Evolutionary conservation across 2,113 vertebrate species (phyloP).

Genomic region (Gasterosteus aculeatus): DNA sequence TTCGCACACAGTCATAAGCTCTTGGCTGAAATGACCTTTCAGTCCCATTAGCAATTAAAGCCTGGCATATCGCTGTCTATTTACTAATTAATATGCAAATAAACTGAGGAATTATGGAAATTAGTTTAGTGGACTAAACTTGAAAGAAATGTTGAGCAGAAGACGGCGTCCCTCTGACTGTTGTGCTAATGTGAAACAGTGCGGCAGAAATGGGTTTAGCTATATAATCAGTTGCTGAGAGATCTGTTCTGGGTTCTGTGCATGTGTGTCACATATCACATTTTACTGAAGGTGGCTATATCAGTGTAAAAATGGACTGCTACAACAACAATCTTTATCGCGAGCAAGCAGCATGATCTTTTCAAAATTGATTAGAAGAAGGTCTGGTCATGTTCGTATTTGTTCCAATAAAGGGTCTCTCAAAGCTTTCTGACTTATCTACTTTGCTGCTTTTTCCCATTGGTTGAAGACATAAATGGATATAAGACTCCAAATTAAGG

Average conservation of each 20-base stretch:
- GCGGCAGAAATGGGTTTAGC: neutral
- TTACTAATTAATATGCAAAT: constrained; percentile 83
- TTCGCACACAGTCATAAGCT: constrained; percentile 27
- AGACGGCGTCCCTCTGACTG: constrained; percentile 9
- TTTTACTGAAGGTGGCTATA: neutral
- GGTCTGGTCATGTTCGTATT: neutral
- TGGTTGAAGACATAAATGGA: neutral
- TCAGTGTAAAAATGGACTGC: neutral
- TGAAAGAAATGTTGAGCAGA: constrained; percentile 42
- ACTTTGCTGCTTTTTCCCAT: neutral
- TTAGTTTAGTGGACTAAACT: constrained; percentile 77
- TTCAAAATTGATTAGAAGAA: neutral
- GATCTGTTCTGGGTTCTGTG: neutral
- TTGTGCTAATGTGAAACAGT: constrained; percentile 12
- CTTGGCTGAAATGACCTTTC: constrained; percentile 69
- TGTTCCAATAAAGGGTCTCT: neutral
- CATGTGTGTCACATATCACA: neutral
- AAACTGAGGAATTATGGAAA: constrained; percentile 72
- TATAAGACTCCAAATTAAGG: neutral
- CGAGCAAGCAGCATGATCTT: neutral
- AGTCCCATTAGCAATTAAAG: constrained; percentile 80
- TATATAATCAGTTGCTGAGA: neutral
- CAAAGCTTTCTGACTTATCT: neutral
- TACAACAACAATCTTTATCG: neutral
- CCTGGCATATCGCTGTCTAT: constrained; percentile 75